Base-by-base conservation (phyloP, 2,888 invertebrate genomes). In the Adelognathus sp. region DNA sequence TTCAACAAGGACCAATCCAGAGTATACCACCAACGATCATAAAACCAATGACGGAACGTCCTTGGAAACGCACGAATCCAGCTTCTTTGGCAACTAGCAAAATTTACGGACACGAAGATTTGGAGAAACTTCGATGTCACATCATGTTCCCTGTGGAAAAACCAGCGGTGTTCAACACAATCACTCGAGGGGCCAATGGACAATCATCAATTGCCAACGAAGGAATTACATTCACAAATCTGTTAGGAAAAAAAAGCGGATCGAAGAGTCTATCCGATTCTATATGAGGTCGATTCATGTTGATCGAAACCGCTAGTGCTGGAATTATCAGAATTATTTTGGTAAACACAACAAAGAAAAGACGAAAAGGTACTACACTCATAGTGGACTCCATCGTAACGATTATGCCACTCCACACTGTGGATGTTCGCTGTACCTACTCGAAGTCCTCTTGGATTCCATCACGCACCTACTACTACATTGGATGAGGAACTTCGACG, bases 11-110 rank as follows among this genome's bases (percentile, higher is more conserved):
- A 31, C 64, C 78, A 16, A 41, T 64, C 1, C 54, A 75, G 44
- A 36, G 66, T 16, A n/a, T 67, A 4, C 7, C 66, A 11, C 81
- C 81, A 9, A 29, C 11, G 1, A 54, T 58, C 1, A 44, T 83
- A 0, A 76, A 77, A 58, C 78, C 78, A 1, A 24, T 70, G n/a
- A 74, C 74, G 0, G 50, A 56, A 39, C 46, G 72, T 3, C 69
- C 73, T 0, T 84, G 84, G 82, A 80, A 79, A 27, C 83, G 82
- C 21, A 56, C 63, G 0, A 76, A 63, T 50, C 73, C 80, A 5
- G 64, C 29, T 3, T 61, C 58, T 1, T 27, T 83, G 6, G 82
- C 81, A 4, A 79, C 73, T 0, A 76, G 77, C n/a, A 81, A 74
- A 14, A 81, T 82, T 27, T 82, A 82, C 44, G 41, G 75, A 0